Conservation (phyloP, 1,140 invertebrate species). For the Neuroterus valhalla region DNA sequence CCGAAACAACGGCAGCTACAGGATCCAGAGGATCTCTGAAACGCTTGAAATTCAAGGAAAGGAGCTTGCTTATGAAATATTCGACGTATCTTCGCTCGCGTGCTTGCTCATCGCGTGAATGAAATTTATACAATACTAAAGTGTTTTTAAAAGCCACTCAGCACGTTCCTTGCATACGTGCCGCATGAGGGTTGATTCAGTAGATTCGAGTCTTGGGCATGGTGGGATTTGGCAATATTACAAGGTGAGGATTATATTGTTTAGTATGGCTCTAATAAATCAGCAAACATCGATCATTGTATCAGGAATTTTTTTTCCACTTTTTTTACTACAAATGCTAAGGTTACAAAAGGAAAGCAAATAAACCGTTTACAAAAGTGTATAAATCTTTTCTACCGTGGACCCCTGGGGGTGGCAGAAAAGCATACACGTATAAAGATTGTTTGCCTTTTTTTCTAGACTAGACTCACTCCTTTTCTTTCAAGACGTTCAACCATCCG, state of each 20-base stretch:
- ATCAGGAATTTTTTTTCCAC: no score
- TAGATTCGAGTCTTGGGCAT: not conserved
- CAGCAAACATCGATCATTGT: no score
- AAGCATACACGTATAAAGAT: conserved; percentile 15
- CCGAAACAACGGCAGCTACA: conserved; percentile 23
- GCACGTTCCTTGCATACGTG: conserved; percentile 31
- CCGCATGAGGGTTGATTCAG: conserved; percentile 1
- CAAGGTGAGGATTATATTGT: conserved; percentile 7
- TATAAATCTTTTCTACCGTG: not conserved
- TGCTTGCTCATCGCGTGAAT: conserved; percentile 41
- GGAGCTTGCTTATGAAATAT: conserved; percentile 62
- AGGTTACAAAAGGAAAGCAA: no score
- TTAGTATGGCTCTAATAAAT: not conserved
- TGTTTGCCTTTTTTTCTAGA: conserved; percentile 7
- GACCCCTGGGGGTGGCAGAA: conserved; percentile 4
- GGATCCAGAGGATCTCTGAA: not conserved
- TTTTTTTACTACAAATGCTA: no score
- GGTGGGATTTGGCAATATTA: conserved; percentile 7
- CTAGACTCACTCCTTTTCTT: conserved; percentile 3
- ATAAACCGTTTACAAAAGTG: no score
- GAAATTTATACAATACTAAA: conserved; percentile 54
- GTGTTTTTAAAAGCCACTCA: conserved; percentile 50
- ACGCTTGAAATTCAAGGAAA: conserved; percentile 35
- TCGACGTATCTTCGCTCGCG: conserved; percentile 51
- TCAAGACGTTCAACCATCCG: conserved; percentile 21